Conservation (phyloP, 1,140 invertebrate genomes). For the Meteorus sp. region DNA sequence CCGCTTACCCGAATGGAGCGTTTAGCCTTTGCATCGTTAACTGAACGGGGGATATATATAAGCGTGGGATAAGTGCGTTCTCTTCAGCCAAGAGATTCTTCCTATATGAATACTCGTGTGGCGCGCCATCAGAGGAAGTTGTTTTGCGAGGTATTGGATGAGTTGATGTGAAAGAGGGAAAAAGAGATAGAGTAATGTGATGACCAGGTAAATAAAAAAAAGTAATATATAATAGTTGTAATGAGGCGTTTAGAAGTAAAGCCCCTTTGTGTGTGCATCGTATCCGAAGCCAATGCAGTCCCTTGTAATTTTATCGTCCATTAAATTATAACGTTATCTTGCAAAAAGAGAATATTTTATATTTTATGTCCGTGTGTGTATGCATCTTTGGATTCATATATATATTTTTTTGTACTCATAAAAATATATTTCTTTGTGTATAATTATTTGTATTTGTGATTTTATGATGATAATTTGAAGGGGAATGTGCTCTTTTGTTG, state of each 20-base stretch:
- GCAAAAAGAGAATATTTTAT: too few species aligned
- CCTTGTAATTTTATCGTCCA: conserved; percentile 13
- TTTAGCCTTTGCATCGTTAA: conserved; percentile 22
- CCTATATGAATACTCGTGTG: background rate
- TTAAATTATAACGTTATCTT: conserved; percentile 10
- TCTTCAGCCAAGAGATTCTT: background rate
- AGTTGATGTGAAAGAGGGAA: conserved; percentile 23
- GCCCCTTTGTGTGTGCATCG: conserved; percentile 2
- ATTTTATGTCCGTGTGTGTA: too few species aligned
- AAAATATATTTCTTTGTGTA: too few species aligned
- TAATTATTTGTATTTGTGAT: too few species aligned
- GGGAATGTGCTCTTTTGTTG: too few species aligned
- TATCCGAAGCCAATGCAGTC: conserved; percentile 5
- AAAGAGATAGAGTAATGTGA: too few species aligned
- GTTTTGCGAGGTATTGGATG: background rate
- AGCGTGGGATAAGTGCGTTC: conserved; percentile 21
- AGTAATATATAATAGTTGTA: conserved; percentile 17
- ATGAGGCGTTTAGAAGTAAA: conserved; percentile 21
- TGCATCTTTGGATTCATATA: too few species aligned
- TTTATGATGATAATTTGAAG: too few species aligned
- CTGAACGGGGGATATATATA: conserved; percentile 10
- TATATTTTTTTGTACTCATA: too few species aligned
- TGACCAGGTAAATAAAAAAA: conserved; percentile 8
- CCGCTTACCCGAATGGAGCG: conserved; percentile 1
- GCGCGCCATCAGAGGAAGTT: background rate